A percentile compares a stretch with the other conserved stretches of the same genome.
These are phyloP conservation scores for Halyomorpha halys DNA, from an alignment of 1,140 invertebrate species.

Conservation along the genomic window DNA sequence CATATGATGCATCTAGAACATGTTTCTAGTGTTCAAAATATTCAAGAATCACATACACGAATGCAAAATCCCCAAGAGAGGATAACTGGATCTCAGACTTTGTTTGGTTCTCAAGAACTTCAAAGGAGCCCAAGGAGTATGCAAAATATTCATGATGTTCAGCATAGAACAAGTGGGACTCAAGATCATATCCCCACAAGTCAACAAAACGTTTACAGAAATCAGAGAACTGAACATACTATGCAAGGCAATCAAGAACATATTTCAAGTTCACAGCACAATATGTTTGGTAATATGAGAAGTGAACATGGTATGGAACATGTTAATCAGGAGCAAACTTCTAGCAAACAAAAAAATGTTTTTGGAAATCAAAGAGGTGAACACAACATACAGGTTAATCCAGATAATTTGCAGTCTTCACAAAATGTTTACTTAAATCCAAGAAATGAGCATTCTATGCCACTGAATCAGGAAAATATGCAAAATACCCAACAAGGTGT, in stretches of 20 bases:
- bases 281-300: not conserved
- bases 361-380: slow-evolving; percentile 2
- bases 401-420: no score
- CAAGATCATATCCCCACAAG: not conserved
- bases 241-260: not conserved
- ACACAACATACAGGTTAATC: not conserved
- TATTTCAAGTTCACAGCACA: not conserved
- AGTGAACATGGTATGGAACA: not conserved
- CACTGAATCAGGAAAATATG: no score
- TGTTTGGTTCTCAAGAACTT: not conserved
- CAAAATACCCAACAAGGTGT: no score
- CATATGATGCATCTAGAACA: no score
- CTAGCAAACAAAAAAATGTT: not conserved
- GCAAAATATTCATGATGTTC: not conserved
- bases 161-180: not conserved
- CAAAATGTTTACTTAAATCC: no score
- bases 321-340: not conserved
- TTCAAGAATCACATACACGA: not conserved
- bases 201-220: not conserved
- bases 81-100: not conserved
- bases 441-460: no score
- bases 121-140: not conserved
- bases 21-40: no score
- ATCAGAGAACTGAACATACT: not conserved
- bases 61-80: slow-evolving; percentile 4